Conservation (phyloP, 2,113 vertebrate genomes). For the Todiramphus saurophagus region DNA sequence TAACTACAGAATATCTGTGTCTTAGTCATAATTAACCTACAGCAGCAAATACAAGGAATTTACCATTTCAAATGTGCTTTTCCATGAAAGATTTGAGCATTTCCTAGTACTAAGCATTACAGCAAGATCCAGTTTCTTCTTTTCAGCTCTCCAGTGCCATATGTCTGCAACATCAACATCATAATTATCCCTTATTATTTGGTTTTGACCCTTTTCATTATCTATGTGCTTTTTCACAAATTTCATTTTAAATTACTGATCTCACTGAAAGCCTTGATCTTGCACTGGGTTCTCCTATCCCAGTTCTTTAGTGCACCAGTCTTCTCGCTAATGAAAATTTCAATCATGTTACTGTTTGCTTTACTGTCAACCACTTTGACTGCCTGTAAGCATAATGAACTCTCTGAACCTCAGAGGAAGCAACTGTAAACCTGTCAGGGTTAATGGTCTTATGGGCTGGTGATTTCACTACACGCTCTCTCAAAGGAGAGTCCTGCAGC, state of each 20-base stretch:
- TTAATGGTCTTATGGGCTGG: background rate
- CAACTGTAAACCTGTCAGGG: background rate
- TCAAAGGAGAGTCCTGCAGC: background rate
- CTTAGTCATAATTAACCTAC: background rate
- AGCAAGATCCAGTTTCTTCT: background rate
- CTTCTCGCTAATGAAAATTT: constrained; percentile 15
- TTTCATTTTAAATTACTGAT: background rate
- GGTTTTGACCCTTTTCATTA: background rate
- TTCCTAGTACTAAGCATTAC: background rate
- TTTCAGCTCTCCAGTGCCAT: background rate
- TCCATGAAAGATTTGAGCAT: background rate
- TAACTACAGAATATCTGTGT: background rate
- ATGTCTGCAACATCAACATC: background rate
- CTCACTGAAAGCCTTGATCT: background rate
- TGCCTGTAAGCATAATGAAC: background rate
- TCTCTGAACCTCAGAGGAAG: background rate
- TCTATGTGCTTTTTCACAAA: background rate
- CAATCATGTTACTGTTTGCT: background rate
- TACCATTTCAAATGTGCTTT: background rate
- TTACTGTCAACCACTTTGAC: background rate
- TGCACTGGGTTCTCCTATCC: background rate
- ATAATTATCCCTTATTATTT: background rate
- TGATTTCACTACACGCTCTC: background rate
- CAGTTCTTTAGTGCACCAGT: background rate
- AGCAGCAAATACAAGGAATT: background rate